Evolutionary conservation across 92 coral and sea anemone genomes (phyloP).

Genomic region (Umimayanthus chanpuru): DNA sequence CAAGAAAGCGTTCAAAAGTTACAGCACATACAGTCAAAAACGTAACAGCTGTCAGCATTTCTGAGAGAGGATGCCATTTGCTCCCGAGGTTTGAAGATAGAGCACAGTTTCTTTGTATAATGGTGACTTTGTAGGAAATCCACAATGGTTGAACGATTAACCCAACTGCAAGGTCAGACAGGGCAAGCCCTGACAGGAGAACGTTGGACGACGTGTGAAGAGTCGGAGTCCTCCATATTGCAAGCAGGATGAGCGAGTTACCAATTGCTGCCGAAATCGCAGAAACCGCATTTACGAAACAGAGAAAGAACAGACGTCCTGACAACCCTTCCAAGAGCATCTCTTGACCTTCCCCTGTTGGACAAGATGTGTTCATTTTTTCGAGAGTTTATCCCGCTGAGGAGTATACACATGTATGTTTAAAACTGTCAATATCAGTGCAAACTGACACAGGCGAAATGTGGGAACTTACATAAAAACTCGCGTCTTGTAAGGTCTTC

Average conservation of each 20-base stretch:
- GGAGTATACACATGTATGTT: neutral
- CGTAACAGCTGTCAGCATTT: neutral
- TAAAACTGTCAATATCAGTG: neutral
- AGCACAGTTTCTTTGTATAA: constrained; percentile 3
- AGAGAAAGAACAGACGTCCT: neutral
- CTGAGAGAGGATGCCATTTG: constrained; percentile 3
- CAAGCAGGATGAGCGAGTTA: constrained; percentile 15
- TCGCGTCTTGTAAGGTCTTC: neutral
- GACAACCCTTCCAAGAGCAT: neutral
- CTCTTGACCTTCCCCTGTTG: neutral
- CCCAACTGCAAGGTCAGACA: constrained; percentile 21
- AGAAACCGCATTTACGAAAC: constrained; percentile 18
- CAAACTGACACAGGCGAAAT: neutral
- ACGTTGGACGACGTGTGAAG: neutral
- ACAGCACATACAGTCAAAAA: constrained; percentile 23
- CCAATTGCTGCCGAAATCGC: constrained; percentile 23
- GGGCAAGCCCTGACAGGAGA: constrained; percentile 2
- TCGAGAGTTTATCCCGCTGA: neutral
- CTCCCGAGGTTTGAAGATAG: neutral
- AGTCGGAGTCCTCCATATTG: constrained; percentile 12
- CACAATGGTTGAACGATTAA: constrained; percentile 22
- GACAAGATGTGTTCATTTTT: neutral
- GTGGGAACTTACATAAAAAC: neutral
- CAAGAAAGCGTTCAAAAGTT: constrained; percentile 14
- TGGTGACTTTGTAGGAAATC: constrained; percentile 2